Conservation (phyloP, 2,113 vertebrate species). For the Neopipo cinnamomea region DNA sequence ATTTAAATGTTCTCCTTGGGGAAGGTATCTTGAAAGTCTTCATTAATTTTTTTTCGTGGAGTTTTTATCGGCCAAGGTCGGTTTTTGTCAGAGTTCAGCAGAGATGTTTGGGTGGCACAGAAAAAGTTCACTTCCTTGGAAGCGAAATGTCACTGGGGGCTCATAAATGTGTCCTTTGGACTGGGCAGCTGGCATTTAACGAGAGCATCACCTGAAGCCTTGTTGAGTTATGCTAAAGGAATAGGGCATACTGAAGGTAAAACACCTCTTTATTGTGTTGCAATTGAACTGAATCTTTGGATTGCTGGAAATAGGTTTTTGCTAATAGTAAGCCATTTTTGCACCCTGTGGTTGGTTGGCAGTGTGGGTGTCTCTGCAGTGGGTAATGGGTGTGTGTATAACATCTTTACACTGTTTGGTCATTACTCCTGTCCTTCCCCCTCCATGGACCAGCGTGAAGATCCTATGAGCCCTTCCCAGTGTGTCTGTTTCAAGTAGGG, state of each 20-base stretch:
- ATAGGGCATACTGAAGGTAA: neutral
- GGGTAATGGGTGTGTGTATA: neutral
- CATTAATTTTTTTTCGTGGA: neutral
- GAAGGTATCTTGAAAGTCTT: neutral
- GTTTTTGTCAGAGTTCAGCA: neutral
- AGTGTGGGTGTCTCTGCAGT: neutral
- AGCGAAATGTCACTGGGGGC: fast-evolving
- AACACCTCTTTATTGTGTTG: neutral
- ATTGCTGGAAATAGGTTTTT: neutral
- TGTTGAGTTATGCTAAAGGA: neutral
- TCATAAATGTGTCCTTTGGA: neutral
- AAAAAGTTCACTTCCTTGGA: neutral
- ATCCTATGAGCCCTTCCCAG: neutral
- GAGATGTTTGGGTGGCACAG: neutral
- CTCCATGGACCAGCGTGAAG: fast-evolving
- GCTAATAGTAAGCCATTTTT: neutral
- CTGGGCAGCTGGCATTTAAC: neutral
- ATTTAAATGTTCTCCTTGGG: neutral
- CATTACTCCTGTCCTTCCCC: neutral
- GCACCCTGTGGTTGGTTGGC: neutral
- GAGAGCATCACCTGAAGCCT: neutral
- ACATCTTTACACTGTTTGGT: neutral
- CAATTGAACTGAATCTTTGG: neutral
- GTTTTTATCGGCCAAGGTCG: neutral
- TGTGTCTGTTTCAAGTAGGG: neutral